Evolutionary conservation across 2,113 vertebrate genomes (phyloP).

Genomic region (Sylvilagus bachmani): DNA sequence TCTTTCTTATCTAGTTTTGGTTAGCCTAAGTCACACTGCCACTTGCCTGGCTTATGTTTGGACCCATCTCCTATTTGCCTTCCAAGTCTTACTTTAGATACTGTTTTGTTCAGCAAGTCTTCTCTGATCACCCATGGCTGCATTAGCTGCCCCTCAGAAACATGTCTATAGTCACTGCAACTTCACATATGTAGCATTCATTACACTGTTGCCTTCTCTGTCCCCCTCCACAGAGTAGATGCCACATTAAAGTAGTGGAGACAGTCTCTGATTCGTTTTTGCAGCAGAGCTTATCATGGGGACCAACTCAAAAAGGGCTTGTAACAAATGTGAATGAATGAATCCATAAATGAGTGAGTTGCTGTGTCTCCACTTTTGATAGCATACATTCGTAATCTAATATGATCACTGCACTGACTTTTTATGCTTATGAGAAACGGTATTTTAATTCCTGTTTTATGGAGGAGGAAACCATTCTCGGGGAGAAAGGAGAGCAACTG

Average conservation of each 20-base stretch:
- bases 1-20: neutral
- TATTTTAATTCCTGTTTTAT: constrained; percentile 31
- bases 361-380: neutral
- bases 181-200: neutral
- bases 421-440: constrained; percentile 8
- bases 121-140: neutral
- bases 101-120: neutral
- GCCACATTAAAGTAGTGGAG: no score
- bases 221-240: neutral
- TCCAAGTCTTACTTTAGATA: neutral
- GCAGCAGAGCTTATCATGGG: no score
- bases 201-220: neutral
- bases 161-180: neutral
- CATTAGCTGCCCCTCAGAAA: neutral
- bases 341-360: neutral
- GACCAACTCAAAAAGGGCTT: neutral
- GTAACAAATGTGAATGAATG: neutral
- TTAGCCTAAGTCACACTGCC: neutral
- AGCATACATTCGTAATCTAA: neutral
- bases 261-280: neutral
- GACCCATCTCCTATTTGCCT: neutral
- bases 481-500: neutral
- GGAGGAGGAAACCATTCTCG: neutral
- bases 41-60: neutral
- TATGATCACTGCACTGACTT: neutral